Conservation (phyloP, 53 echinoderm and acorn worm genomes). For the Glandiceps talaboti region DNA sequence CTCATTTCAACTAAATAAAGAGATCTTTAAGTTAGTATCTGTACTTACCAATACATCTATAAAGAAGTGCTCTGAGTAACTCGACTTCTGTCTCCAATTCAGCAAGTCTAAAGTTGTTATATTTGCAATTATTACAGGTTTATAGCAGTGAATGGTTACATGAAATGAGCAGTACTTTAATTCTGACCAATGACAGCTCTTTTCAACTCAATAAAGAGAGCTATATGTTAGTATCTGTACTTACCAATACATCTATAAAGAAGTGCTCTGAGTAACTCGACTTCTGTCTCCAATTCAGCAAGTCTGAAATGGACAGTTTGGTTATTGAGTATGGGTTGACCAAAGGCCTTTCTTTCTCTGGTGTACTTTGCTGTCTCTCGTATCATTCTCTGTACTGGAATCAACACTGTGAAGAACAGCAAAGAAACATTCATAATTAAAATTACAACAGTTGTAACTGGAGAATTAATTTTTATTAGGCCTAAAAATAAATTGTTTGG, state of each 20-base stretch:
- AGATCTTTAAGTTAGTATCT: background rate
- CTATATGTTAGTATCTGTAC: background rate
- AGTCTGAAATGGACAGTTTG: constrained; percentile 81
- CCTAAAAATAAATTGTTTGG: too few species aligned
- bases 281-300: constrained; percentile 78
- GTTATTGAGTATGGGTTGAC: constrained; percentile 71
- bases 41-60: constrained; percentile 56
- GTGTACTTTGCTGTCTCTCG: constrained; percentile 79
- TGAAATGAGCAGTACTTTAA: too few species aligned
- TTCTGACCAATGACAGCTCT: too few species aligned
- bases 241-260: constrained; percentile 68
- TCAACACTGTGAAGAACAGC: constrained; percentile 27
- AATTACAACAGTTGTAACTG: too few species aligned
- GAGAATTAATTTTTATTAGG: too few species aligned
- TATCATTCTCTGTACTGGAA: constrained; percentile 52
- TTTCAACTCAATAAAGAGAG: too few species aligned
- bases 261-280: constrained; percentile 61
- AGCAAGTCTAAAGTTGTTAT: constrained; percentile 70
- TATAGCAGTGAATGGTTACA: too few species aligned
- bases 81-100: constrained; percentile 85
- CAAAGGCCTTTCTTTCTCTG: constrained; percentile 70
- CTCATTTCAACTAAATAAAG: too few species aligned
- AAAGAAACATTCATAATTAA: too few species aligned
- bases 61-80: constrained; percentile 54
- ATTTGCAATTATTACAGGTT: constrained; percentile 85